These are phyloP conservation scores for Vandiemenella viatica DNA, from an alignment of 2,888 invertebrate species.

Conservation along the genomic window DNA sequence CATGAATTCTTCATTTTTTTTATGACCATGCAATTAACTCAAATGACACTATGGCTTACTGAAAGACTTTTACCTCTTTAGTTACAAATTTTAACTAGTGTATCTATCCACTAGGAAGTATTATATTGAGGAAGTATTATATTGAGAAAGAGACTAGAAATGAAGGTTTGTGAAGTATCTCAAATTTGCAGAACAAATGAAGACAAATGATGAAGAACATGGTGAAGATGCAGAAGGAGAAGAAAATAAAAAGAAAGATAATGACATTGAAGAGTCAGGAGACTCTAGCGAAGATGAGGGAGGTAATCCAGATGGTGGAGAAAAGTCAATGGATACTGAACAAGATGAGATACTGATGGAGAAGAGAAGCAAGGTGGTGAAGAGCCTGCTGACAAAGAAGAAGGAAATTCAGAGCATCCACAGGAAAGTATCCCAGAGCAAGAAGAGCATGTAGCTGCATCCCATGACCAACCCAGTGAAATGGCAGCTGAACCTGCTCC, in stretches of 20 bases:
- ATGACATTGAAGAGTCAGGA: constrained; percentile 16
- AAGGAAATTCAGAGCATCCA: constrained; percentile 24
- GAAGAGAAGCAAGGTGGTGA: constrained; percentile 25
- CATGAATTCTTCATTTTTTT: no score
- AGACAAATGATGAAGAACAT: constrained; percentile 24
- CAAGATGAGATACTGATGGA: constrained; percentile 19
- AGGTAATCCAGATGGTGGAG: constrained; percentile 9
- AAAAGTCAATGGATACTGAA: constrained; percentile 17
- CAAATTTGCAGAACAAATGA: constrained; percentile 18
- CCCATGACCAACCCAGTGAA: constrained; percentile 27
- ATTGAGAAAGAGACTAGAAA: no score
- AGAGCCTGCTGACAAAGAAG: constrained; percentile 22
- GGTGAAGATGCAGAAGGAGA: constrained; percentile 27
- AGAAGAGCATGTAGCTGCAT: constrained; percentile 25
- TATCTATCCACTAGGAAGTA: no score
- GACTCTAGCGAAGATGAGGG: constrained; percentile 21
- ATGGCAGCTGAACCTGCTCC: constrained; percentile 19
- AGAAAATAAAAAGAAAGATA: constrained; percentile 22
- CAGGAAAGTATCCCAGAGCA: constrained; percentile 20
- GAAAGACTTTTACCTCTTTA: neutral
- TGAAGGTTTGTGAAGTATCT: no score
- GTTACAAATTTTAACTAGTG: neutral
- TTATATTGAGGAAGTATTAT: no score
- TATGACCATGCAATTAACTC: no score
- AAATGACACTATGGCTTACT: no score